Conservation (phyloP, 2,888 invertebrate genomes). For the Tetragnatha montana region DNA sequence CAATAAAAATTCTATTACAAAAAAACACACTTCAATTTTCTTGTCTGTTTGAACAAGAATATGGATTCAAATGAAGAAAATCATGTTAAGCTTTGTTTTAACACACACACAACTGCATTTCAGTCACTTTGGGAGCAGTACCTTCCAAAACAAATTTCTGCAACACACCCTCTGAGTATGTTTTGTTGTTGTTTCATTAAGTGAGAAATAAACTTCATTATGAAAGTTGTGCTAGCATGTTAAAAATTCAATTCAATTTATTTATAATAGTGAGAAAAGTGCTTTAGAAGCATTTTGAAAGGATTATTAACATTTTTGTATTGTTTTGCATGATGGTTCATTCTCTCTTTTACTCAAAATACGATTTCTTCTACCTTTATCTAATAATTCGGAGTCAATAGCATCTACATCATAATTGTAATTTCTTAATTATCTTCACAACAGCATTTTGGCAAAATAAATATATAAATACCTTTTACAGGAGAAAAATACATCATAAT, state of each 20-base stretch:
- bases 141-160: not conserved
- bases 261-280: not conserved
- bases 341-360: constrained; percentile 46
- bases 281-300: constrained; percentile 19
- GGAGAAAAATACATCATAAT: constrained; percentile 29
- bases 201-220: not conserved
- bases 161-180: not conserved
- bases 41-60: no score
- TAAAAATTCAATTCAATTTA: not conserved
- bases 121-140: not conserved
- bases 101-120: not conserved
- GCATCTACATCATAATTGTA: constrained; percentile 16
- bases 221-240: not conserved
- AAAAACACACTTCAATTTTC: not conserved
- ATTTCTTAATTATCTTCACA: not conserved
- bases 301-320: not conserved
- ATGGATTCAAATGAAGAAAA: no score
- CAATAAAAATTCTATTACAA: constrained; percentile 18
- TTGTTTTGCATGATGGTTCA: constrained; percentile 4
- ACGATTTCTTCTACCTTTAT: constrained; percentile 30
- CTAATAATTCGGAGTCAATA: constrained; percentile 61
- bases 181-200: not conserved
- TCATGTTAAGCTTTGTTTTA: no score
- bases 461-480: not conserved
- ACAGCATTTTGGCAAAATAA: not conserved